Base-by-base conservation (phyloP, 2,888 invertebrate species). In the Gerris lacustris region DNA sequence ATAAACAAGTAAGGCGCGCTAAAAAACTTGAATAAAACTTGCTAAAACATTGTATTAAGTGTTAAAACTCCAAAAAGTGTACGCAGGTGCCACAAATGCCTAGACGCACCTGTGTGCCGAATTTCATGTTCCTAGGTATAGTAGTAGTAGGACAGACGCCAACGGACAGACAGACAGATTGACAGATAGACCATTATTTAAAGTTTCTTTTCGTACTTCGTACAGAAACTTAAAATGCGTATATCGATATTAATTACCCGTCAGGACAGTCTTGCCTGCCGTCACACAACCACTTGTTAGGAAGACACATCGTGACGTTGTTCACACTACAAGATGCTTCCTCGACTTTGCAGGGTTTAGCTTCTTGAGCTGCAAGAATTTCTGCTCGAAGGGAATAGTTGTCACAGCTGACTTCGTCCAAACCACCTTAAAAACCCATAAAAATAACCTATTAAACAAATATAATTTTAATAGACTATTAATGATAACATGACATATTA, bases 201-300 rank as follows among this genome's bases (percentile, higher is more conserved):
- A n/a, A n/a, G n/a, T n/a, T n/a, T n/a, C n/a, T n/a, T n/a, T n/a
- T n/a, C n/a, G n/a, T n/a, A n/a, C n/a, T n/a, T n/a, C n/a, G n/a
- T n/a, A n/a, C n/a, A n/a, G n/a, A 17, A 69, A 18, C 43, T 62
- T 31, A 6, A 68, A 45, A 68, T 55, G 5, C 15, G 15, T 55
- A 15, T 55, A 5, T 55, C 5, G 55, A 55, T 55, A 6, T 45
- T 44, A 64, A 66, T 73, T 75, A 75, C 77, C 77, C 78, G 74
- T 80, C 79, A 9, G 75, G 75, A 72, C 80, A 80, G 72, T 80
- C 79, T n/a, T 70, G 70, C 43, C 76, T 75, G 7, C 78, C 79
- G 74, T 80, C 79, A 73, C 80, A 80, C 44, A 77, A 76, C 75
- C 77, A 76, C 11, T 74, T 76, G 62, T 75, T 75, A 0, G 78